A percentile compares a stretch with the other conserved stretches of the same genome.
Evolutionary conservation across 2,113 vertebrate species (phyloP).

Genomic region (Scopus umbretta): DNA sequence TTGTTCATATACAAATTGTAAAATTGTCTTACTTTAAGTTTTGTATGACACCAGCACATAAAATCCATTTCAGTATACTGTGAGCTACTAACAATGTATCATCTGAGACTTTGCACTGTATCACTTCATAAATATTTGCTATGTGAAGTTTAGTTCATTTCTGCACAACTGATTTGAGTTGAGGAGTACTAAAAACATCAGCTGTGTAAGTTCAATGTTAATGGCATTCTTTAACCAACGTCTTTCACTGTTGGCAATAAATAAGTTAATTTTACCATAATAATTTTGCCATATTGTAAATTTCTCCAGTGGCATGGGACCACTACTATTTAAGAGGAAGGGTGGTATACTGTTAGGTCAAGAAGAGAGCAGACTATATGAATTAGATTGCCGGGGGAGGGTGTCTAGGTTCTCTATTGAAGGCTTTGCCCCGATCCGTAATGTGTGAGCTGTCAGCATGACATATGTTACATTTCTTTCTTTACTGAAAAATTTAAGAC

Average conservation of each 20-base stretch:
- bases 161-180: neutral
- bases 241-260: neutral
- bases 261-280: neutral
- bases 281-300: neutral
- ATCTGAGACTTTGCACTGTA: neutral
- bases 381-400: neutral
- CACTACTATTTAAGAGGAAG: neutral
- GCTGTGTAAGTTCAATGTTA: neutral
- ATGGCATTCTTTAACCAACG: neutral
- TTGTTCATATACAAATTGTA: neutral
- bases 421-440: neutral
- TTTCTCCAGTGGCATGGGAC: neutral
- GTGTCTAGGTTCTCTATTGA: neutral
- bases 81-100: neutral
- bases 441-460: neutral
- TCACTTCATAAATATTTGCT: conserved; percentile 4
- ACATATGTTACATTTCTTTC: neutral
- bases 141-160: neutral
- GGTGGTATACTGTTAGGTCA: neutral
- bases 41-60: neutral
- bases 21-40: neutral
- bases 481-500: neutral
- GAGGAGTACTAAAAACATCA: neutral
- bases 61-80: neutral
- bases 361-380: neutral